Base-by-base conservation (phyloP, 2,113 vertebrate species). In the Sakesphorus luctuosus region DNA sequence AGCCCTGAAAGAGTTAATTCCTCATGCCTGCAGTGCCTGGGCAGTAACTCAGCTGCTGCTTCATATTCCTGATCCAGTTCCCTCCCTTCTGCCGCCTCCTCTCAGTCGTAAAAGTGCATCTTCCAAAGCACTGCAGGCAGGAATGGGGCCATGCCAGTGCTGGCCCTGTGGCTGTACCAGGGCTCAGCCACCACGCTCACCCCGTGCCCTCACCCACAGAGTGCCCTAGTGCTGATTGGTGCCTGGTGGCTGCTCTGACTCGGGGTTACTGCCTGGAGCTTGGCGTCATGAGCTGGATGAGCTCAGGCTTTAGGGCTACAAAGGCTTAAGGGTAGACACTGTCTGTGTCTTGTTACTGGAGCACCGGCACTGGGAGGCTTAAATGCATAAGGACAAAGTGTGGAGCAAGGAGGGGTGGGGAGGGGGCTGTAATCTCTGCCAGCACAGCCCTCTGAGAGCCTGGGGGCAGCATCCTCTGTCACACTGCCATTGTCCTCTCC, bases 391-490 rank as follows among this genome's bases (percentile, higher is more conserved):
- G 3, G 19, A 11, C 18, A 10, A 19, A 58, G 13, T 1, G 2
- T 1, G 9, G 36, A 13, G 26, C 4, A 29, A 28, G 23, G 19
- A n/a, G 11, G 55, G 23, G 58, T 9, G 28, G 0, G 0, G 19
- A 33, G 28, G 23, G 23, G 10, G 36, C 23, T 59, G 13, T 4
- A 40, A 65, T 35, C 28, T 25, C 49, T 36, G 44, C 59, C 1
- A 1, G 33, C 59, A 31, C 28, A 21, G 18, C 38, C 20, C 47
- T 1, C 4, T 0, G 4, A 20, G n/a, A 61, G 47, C 79, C n/a
- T 3, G 28, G 4, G 15, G 83, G 24, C 63, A 21, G 23, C 5
- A 18, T 6, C 40, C 17, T 9, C 49, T 3, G 0, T 11, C 19
- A 3, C 36, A 15, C 1, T 1, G 0, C 0, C 40, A 3, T 74